Base-by-base conservation (phyloP, 2,797 vertebrate genomes). In the Sciurus carolinensis region DNA sequence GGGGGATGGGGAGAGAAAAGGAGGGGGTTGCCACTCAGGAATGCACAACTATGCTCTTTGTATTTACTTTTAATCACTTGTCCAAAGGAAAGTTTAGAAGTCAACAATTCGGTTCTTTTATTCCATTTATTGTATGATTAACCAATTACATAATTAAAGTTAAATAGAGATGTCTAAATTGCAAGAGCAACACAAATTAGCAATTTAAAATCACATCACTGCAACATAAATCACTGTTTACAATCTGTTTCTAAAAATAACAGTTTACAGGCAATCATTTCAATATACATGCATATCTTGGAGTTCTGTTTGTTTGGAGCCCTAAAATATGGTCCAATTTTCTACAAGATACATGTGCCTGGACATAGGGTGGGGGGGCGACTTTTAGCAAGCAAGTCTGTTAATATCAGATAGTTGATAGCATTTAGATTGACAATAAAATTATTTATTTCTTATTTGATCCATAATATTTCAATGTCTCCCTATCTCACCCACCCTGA, bases 241-340 rank as follows among this genome's bases (percentile, higher is more conserved):
- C 76, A 95, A 92, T 95, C 44, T 82, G 59, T 67, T 97, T 95
- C 86, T 81, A 83, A 92, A 96, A 96, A 81, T 94, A 62, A 47
- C 10, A 50, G 57, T 91, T 92, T 86, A 75, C 5, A 95, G 22
- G 30, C 80, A 94, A 36, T 76, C 39, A 89, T 93, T 94, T 95
- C 39, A 90, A 54, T 67, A 17, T 89, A 69, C 50, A 57, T 11
- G 11, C 0, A 7, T 85, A 57, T 66, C 62, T 90, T 84, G 4
- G 5, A 50, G 3, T 90, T 92, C 39, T 86, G 36, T 42, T 84
- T 92, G 44, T 79, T 96, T 92, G 66, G 28, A 66, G 42, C 24
- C 42, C 22, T 39, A 92, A 47, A 42, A 91, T 84, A 64, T 20
- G 14, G 66, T 84, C n/a, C 96, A 42, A 82, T 84, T 96, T 96